Evolutionary conservation across 1,140 invertebrate genomes (phyloP).

Genomic region (Laupala kohalensis): DNA sequence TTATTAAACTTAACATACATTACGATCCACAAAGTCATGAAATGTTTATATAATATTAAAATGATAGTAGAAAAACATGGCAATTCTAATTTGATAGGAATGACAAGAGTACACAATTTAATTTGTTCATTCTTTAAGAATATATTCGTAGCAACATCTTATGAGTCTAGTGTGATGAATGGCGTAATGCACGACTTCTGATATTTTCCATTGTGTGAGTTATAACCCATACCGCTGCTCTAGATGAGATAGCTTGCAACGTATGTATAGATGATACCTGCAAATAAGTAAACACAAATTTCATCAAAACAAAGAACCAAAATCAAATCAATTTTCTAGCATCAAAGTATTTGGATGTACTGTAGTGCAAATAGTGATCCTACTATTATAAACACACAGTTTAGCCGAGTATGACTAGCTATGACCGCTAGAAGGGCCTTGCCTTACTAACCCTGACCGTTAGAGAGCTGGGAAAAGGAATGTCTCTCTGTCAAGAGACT

Average conservation of each 20-base stretch:
- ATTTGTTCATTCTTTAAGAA: no score
- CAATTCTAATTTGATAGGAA: no score
- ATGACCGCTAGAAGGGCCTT: no score
- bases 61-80: no score
- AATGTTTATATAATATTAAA: no score
- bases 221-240: constrained; percentile 40
- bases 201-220: constrained; percentile 46
- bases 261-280: constrained; percentile 27
- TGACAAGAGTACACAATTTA: no score
- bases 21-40: no score
- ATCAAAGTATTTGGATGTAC: background rate
- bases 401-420: background rate
- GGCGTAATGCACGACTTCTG: constrained; percentile 32
- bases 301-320: background rate
- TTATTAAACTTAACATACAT: no score
- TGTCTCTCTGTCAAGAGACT: no score
- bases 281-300: constrained; percentile 1
- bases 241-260: constrained; percentile 35
- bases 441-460: no score
- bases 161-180: background rate
- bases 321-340: background rate
- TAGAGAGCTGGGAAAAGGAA: no score
- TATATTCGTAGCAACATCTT: no score
- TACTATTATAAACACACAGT: background rate
- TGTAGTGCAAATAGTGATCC: background rate